Conservation (phyloP, 2,113 vertebrate species). For the Hystrix brachyura region DNA sequence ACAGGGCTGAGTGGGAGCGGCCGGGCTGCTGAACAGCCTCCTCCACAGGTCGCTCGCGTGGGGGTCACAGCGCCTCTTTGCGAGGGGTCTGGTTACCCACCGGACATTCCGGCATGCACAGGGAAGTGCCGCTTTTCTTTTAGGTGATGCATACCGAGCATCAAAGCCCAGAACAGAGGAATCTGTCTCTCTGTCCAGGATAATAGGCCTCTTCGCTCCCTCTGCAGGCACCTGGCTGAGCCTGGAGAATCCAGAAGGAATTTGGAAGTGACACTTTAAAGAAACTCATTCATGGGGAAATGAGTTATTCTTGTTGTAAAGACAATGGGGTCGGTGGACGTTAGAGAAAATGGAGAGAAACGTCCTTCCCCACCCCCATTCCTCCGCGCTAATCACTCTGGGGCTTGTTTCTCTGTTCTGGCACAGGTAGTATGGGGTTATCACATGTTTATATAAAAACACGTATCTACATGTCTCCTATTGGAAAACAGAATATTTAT, state of each 20-base stretch:
- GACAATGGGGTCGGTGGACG: conserved; percentile 58
- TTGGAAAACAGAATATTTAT: neutral
- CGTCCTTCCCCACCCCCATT: neutral
- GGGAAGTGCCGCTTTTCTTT: neutral
- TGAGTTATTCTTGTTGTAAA: conserved; percentile 59
- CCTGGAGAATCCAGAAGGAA: conserved; percentile 44
- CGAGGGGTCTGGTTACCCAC: conserved; percentile 43
- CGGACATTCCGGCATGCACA: neutral
- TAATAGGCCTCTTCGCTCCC: neutral
- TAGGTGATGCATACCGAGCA: conserved; percentile 23
- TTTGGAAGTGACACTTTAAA: conserved; percentile 73
- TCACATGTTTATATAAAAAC: neutral
- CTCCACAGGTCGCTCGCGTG: neutral
- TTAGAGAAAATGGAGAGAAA: neutral
- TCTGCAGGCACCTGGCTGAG: conserved; percentile 40
- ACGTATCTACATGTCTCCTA: accelerated
- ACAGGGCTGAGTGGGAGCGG: neutral
- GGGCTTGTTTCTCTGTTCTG: neutral
- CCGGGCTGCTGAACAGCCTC: accelerated
- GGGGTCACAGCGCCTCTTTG: conserved; percentile 25
- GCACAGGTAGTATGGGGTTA: neutral
- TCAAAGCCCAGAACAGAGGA: neutral
- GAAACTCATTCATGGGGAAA: conserved; percentile 73
- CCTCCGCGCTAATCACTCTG: conserved; percentile 58
- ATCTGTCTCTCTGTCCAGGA: neutral